Evolutionary conservation across 2,888 invertebrate genomes (phyloP), one percentile per base, ranked within the genome.

Genomic region (Anodontia alba): DNA sequence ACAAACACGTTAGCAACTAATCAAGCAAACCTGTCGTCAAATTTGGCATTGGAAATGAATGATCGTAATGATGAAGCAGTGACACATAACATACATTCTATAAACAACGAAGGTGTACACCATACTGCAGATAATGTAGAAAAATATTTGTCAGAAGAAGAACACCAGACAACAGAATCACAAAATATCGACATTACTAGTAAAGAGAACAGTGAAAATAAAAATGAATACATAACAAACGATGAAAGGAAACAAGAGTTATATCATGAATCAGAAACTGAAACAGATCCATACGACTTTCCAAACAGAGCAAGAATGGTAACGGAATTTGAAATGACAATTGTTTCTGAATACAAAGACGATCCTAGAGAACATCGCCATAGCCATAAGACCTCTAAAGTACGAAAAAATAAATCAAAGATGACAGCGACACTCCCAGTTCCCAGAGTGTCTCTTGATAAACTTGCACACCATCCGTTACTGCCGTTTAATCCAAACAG

Each of bases 401-500:
- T 20, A 12, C 1, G 12, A 67, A 73, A 43, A 42, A 68, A 67
- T 49, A 54, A n/a, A 29, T 38, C 51, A 26, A 46, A 54, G 15
- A 36, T 29, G 57, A 67, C 15, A 38, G 42, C 26, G 33, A 49
- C 42, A 80, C 49, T 80, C 7, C 17, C 76, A 20, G 80, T 84
- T 42, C 80, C 80, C n/a, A 84, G 62, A 17, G 62, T 81, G 15
- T 78, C 78, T 2, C 38, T 84, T 12, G 83, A 84, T 43, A 76
- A 75, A 12, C 26, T 78, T 17, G 31, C 73, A 23, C 74, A 78
- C 17, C 68, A 75, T 10, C 78, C 78, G 2, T 29, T 73, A 12
- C 46, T 71, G 5, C 76, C 73, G 12, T 66, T 73, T 23, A 49
- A 51, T 2, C 75, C 73, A 51, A 80, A 84, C 69, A 73, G 80